phyloP scores from a whole-genome alignment of 2,113 vertebrate genomes.

The Nestor notabilis region DNA sequence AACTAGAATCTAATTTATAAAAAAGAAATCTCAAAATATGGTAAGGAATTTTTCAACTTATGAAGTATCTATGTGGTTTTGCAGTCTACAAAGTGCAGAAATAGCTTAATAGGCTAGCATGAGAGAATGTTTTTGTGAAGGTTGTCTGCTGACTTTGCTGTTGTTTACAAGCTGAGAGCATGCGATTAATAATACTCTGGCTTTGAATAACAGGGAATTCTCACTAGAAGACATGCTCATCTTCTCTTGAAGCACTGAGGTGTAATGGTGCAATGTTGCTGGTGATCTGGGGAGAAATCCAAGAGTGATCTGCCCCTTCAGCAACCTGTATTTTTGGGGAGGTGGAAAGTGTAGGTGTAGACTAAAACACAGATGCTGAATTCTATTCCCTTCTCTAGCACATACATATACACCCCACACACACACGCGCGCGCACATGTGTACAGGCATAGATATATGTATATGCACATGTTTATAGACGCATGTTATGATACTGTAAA shows the following conservation, averaged over 20 bases:
- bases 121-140: not conserved
- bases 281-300: not conserved
- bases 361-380: not conserved
- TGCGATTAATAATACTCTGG: not conserved
- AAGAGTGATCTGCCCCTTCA: not conserved
- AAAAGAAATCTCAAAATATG: not conserved
- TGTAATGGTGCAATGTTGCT: not conserved
- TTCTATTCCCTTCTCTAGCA: not conserved
- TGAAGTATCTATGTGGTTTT: not conserved
- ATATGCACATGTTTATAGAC: not conserved
- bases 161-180: not conserved
- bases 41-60: not conserved
- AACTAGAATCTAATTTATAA: not conserved
- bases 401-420: rapidly evolving
- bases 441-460: not conserved
- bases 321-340: not conserved
- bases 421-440: too few relatives aligned
- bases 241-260: not conserved
- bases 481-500: not conserved
- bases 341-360: not conserved
- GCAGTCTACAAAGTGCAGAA: not conserved
- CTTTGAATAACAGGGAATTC: not conserved
- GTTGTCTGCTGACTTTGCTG: not conserved
- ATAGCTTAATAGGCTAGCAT: not conserved
- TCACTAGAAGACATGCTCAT: not conserved